Evolutionary conservation across 92 coral and sea anemone genomes (phyloP).

Genomic region (Meandrina meandrites): DNA sequence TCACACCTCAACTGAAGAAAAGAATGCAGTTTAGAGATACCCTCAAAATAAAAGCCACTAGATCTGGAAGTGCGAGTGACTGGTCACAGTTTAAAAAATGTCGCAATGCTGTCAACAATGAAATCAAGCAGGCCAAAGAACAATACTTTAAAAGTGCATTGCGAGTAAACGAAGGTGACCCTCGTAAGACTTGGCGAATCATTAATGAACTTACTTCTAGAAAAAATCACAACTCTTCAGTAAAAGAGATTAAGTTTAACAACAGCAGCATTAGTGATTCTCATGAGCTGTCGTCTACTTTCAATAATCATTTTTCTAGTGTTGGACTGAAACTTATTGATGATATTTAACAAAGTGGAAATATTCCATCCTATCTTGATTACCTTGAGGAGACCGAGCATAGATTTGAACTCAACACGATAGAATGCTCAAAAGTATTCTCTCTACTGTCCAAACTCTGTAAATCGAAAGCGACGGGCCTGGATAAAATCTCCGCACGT

Average conservation of each 20-base stretch:
- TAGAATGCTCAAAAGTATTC: constrained; percentile 38
- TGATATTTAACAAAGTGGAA: constrained; percentile 17
- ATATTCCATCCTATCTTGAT: constrained; percentile 1
- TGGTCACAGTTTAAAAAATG: constrained; percentile 46
- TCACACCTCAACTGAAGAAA: constrained; percentile 31
- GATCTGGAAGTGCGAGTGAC: constrained; percentile 26
- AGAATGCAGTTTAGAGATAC: constrained; percentile 23
- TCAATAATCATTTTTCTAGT: constrained; percentile 45
- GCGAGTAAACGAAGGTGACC: constrained; percentile 28
- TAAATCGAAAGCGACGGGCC: constrained; percentile 65
- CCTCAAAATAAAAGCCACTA: constrained; percentile 28
- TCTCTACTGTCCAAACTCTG: constrained; percentile 61
- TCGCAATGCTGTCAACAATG: constrained; percentile 48
- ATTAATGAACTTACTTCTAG: constrained; percentile 55
- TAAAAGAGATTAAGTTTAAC: constrained; percentile 42
- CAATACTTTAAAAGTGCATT: constrained; percentile 50
- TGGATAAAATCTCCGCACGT: constrained; percentile 58
- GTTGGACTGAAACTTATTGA: constrained; percentile 41
- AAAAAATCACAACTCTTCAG: constrained; percentile 36
- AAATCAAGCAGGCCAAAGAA: constrained; percentile 50
- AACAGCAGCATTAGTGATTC: constrained; percentile 26
- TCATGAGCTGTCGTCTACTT: constrained; percentile 39
- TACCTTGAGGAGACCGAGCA: constrained; percentile 22
- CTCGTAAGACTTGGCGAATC: constrained; percentile 49
- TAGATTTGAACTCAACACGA: constrained; percentile 32